A percentile compares a stretch with the other conserved stretches of the same genome.
Evolutionary conservation across 2,888 invertebrate genomes (phyloP).

Genomic region (Xanthorhoe spadicearia): DNA sequence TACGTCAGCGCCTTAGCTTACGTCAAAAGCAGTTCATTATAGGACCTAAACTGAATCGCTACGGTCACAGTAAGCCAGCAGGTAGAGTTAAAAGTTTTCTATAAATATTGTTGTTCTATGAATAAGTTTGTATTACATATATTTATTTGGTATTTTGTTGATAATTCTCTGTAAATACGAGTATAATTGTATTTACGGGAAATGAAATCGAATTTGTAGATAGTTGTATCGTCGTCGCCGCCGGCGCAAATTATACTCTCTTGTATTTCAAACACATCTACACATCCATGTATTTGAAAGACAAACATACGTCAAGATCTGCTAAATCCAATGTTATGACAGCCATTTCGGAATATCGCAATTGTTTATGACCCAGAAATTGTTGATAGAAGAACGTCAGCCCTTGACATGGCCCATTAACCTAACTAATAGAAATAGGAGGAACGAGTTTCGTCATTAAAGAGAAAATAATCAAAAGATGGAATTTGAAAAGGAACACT

Average conservation of each 20-base stretch:
- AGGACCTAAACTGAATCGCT: no score
- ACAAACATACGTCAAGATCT: constrained; percentile 41
- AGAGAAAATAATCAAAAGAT: background rate
- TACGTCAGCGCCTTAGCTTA: no score
- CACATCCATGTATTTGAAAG: constrained; percentile 1
- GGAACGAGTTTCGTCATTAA: background rate
- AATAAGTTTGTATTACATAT: no score
- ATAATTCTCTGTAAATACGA: no score
- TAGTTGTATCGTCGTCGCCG: no score
- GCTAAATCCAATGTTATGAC: constrained; percentile 36
- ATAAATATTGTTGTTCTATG: no score
- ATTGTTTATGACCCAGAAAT: constrained; percentile 25
- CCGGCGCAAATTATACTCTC: constrained; percentile 12
- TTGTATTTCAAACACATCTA: constrained; percentile 8
- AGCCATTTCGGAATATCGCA: constrained; percentile 31
- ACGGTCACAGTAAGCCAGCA: no score
- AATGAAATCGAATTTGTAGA: no score
- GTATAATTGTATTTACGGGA: no score
- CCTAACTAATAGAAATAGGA: constrained; percentile 22
- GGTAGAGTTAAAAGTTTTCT: no score
- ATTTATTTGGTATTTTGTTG: no score
- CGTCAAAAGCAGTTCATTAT: no score
- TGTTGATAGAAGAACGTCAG: constrained; percentile 12
- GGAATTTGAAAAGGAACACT: background rate
- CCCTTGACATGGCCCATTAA: constrained; percentile 28